Evolutionary conservation across 2,113 vertebrate species (phyloP), one percentile per base, ranked within the genome.

Genomic region (Cryptomyrus ogoouensis): DNA sequence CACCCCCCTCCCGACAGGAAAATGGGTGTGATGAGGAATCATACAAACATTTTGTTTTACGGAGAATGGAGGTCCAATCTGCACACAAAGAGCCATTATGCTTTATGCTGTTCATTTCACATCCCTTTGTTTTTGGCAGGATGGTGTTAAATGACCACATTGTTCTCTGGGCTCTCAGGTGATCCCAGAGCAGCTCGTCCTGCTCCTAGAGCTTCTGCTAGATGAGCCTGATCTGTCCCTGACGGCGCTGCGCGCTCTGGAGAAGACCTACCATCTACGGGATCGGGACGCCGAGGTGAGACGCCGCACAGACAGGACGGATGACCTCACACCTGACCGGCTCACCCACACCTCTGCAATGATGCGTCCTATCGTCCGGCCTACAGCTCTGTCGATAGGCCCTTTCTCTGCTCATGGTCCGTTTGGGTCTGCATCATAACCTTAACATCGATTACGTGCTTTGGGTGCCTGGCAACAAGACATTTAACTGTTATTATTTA

Each of bases 271-370:
- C 94, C 53, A 50, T 87, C 96, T 99, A 21, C 94, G 46, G 47
- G 91, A 95, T 42, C 97, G 97, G 93, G 98, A 99, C 90, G 97
- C 98, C 91, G 98, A 99, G 97, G 98, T 98, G 95, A 95, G 89
- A 88, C 1, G 89, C 83, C 91, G 84, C 15, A 2, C 7, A n/a
- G 74, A 35, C 85, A 1, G 49, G 19, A 24, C 44, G 1, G 17
- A 21, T 5, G 15, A 8, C 4, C n/a, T 10, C n/a, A 50, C 46
- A 10, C 21, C 49, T 13, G 5, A 15, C 27, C 0, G 27, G 1
- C 21, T 47, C 39, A 9, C 8, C 15, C 19, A 47, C 15, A 3
- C 19, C 83, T 2, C 24, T 21, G 19, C 3, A 5, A 19, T n/a
- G 24, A 84, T 8, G 19, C 1, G 1, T 44, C 24, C 80, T 8